Percentiles rank a stretch among this genome's conserved stretches.
Conservation (phyloP, 2,888 invertebrate genomes). For the Ernsta delagoae region DNA sequence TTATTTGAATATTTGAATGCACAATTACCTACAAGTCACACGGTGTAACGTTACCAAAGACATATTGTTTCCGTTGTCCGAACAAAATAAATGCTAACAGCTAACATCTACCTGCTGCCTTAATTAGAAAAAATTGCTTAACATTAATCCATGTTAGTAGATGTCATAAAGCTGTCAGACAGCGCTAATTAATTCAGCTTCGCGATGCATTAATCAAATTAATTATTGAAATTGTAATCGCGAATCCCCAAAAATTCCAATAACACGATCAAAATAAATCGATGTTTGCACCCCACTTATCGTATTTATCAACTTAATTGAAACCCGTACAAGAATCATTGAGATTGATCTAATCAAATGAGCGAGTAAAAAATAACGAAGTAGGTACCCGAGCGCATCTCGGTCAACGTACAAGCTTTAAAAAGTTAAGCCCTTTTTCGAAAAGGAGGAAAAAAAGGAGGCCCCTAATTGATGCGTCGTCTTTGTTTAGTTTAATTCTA, state of each 20-base stretch:
- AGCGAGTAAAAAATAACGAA: slow-evolving; percentile 78
- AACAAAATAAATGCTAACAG: slow-evolving; percentile 22
- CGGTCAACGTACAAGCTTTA: slow-evolving; percentile 76
- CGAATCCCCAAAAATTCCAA: slow-evolving; percentile 29
- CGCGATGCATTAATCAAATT: slow-evolving; percentile 20
- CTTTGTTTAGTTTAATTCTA: slow-evolving; percentile 86
- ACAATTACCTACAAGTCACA: slow-evolving; percentile 13
- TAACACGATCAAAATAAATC: slow-evolving; percentile 47
- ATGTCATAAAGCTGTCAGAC: slow-evolving; percentile 9
- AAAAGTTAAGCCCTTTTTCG: slow-evolving; percentile 79
- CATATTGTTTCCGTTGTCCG: slow-evolving; percentile 31
- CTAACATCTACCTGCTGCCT: not conserved
- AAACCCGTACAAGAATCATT: slow-evolving; percentile 79
- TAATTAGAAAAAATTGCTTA: slow-evolving; percentile 25
- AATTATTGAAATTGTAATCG: slow-evolving; percentile 29
- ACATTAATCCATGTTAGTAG: slow-evolving; percentile 14
- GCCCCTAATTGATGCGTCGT: slow-evolving; percentile 85
- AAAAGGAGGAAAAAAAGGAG: slow-evolving; percentile 63
- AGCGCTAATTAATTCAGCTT: slow-evolving; percentile 19
- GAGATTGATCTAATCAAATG: slow-evolving; percentile 82
- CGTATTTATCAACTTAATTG: slow-evolving; percentile 75
- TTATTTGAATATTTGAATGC: slow-evolving; percentile 19
- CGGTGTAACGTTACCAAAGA: slow-evolving; percentile 33
- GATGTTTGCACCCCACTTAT: slow-evolving; percentile 70
- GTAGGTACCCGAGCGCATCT: slow-evolving; percentile 60